Evolutionary conservation across 2,888 invertebrate species (phyloP).

Genomic region (Dioctria linearis): DNA sequence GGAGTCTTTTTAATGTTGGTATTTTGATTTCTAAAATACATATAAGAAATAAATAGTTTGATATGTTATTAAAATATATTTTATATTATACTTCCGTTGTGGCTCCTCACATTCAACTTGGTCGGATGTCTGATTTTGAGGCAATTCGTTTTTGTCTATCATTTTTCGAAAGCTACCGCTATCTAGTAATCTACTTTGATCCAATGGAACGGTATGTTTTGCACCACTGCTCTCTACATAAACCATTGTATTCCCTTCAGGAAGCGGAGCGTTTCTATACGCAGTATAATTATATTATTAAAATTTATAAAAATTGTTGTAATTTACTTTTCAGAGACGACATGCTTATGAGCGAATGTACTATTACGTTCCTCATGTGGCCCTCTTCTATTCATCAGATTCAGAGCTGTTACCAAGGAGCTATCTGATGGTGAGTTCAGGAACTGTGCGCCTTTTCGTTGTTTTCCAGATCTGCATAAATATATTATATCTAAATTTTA

Average conservation of each 20-base stretch:
- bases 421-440: slow-evolving; percentile 12
- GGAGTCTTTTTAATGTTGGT: neutral
- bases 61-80: neutral
- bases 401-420: neutral
- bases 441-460: neutral
- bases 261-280: neutral
- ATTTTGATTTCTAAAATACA: neutral
- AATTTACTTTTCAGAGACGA: slow-evolving; percentile 5
- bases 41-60: neutral
- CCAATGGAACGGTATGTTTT: neutral
- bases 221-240: slow-evolving; percentile 7
- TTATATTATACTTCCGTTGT: neutral
- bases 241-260: slow-evolving; percentile 2
- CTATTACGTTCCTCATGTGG: neutral
- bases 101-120: neutral
- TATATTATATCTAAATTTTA: neutral
- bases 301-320: neutral
- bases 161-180: slow-evolving; percentile 1
- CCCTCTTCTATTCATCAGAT: neutral
- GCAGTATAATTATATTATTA: neutral
- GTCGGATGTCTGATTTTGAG: neutral
- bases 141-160: neutral
- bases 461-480: neutral
- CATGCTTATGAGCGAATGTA: neutral
- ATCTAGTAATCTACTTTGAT: neutral